A percentile compares a stretch with the other conserved stretches of the same genome.
Evolutionary conservation across 2,113 vertebrate genomes (phyloP).

Genomic region (Paralichthys olivaceus): DNA sequence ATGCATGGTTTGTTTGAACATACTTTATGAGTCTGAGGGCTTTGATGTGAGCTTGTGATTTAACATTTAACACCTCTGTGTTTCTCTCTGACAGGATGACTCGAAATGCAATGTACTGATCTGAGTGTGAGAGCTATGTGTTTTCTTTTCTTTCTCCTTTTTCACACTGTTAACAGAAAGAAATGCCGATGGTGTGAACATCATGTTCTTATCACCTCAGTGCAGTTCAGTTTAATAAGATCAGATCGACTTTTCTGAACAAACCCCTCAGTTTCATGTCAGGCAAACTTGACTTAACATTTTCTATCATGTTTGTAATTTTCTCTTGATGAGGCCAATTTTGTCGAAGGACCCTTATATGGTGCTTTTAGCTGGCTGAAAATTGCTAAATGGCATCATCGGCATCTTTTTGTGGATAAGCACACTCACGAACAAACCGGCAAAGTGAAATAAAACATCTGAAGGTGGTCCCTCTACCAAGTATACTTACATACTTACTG

Average conservation of each 20-base stretch:
- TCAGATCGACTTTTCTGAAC: neutral
- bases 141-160: neutral
- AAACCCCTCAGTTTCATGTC: too few species aligned
- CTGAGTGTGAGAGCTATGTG: neutral
- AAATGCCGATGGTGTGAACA: neutral
- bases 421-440: neutral
- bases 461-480: neutral
- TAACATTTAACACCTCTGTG: slow-evolving; percentile 1
- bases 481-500: too few species aligned
- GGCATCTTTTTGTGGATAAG: neutral
- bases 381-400: neutral
- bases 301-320: neutral
- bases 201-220: neutral
- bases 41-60: slow-evolving; percentile 2
- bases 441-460: neutral
- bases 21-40: too few species aligned
- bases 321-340: neutral
- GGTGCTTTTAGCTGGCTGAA: neutral
- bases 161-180: neutral
- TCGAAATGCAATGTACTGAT: too few species aligned
- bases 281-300: too few species aligned
- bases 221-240: neutral
- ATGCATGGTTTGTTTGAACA: neutral
- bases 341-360: neutral
- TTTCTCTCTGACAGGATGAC: neutral